phyloP scores from a whole-genome alignment of 2,113 vertebrate genomes.

The Brevimyrus niger region DNA sequence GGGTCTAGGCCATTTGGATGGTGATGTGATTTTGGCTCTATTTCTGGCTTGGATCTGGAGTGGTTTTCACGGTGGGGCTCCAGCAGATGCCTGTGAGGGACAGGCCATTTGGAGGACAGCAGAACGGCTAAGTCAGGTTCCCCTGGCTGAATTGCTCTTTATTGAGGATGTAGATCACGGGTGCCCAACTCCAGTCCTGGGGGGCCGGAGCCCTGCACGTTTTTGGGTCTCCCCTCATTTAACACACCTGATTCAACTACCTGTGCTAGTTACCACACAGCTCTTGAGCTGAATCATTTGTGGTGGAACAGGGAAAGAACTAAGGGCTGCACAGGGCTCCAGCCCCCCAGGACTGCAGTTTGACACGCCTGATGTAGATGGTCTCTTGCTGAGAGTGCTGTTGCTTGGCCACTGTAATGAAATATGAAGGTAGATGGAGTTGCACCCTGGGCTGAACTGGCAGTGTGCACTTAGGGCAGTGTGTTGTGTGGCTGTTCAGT shows the following conservation, averaged over 20 bases:
- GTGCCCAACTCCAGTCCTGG: too few relatives aligned
- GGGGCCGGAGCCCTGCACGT: too few relatives aligned
- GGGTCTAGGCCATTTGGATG: neutral
- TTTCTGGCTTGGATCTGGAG: neutral
- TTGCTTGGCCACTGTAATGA: neutral
- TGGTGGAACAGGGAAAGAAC: too few relatives aligned
- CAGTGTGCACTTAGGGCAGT: neutral
- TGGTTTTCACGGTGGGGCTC: neutral
- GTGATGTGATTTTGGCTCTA: neutral
- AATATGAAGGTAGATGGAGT: neutral
- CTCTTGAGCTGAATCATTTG: too few relatives aligned
- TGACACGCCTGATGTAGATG: neutral
- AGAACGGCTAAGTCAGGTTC: neutral
- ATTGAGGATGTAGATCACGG: neutral
- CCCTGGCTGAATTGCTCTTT: neutral
- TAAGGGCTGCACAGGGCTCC: too few relatives aligned
- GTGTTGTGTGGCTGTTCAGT: neutral
- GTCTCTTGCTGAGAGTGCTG: neutral
- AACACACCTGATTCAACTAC: too few relatives aligned
- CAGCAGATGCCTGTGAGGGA: neutral
- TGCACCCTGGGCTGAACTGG: neutral
- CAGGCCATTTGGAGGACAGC: neutral
- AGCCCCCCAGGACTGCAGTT: too few relatives aligned
- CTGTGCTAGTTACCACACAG: too few relatives aligned
- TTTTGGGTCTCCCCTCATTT: too few relatives aligned